Evolutionary conservation across 2,797 vertebrate species (phyloP).

Genomic region (Coregonus suidteri): DNA sequence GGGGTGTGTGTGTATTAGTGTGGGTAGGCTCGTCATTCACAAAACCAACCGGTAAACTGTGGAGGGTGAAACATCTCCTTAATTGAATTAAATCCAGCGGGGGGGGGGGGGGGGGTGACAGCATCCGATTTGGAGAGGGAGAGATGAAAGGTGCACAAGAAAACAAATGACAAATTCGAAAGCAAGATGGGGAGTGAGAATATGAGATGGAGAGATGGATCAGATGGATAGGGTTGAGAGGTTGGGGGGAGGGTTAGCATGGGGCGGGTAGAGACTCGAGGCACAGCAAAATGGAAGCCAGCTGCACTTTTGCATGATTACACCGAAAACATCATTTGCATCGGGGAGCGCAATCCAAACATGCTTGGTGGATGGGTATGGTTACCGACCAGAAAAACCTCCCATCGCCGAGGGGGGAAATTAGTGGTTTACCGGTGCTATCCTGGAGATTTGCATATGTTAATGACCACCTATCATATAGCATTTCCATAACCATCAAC

Average conservation of each 20-base stretch:
- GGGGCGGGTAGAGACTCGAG: constrained; percentile 28
- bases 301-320: constrained; percentile 75
- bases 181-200: background rate
- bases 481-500: constrained; percentile 57
- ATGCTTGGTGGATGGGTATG: constrained; percentile 43
- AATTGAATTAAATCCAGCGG: constrained; percentile 70
- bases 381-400: constrained; percentile 40
- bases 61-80: constrained; percentile 72
- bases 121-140: constrained; percentile 32
- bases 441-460: constrained; percentile 66
- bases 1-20: constrained; percentile 32
- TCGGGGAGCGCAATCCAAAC: constrained; percentile 68
- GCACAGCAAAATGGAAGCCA: constrained; percentile 61
- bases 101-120: constrained; percentile 53
- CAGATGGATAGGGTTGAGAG: background rate
- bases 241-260: background rate
- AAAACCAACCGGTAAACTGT: constrained; percentile 58
- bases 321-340: constrained; percentile 74
- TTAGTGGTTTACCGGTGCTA: constrained; percentile 52
- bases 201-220: background rate
- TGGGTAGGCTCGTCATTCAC: constrained; percentile 53
- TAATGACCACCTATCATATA: constrained; percentile 61
- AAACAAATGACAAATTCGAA: constrained; percentile 17
- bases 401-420: constrained; percentile 37
- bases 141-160: background rate